A percentile compares a stretch with the other conserved stretches of the same genome.
These are phyloP conservation scores for Etheostoma perlongum DNA, from an alignment of 2,797 vertebrate species.

Conservation along the genomic window DNA sequence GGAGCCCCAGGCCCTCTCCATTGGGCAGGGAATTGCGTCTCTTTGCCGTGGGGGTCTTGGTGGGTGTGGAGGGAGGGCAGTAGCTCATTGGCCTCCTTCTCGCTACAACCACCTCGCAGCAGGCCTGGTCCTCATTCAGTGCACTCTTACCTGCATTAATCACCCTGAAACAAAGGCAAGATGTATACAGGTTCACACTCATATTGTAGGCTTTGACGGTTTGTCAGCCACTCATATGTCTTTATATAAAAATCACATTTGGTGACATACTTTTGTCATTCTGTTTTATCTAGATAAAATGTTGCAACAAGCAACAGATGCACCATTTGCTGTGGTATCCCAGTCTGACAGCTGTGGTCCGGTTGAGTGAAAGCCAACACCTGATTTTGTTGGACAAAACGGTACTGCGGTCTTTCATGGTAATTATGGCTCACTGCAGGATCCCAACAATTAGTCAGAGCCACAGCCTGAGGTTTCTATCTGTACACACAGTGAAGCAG, in stretches of 20 bases:
- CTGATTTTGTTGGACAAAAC: constrained; percentile 40
- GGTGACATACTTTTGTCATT: neutral
- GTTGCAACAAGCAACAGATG: constrained; percentile 33
- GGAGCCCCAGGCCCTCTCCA: constrained; percentile 89
- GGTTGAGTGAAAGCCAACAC: constrained; percentile 25
- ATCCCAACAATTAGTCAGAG: constrained; percentile 50
- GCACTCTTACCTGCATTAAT: constrained; percentile 97
- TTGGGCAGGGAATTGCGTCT: constrained; percentile 94
- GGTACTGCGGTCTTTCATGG: constrained; percentile 14
- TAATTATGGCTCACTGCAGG: constrained; percentile 46
- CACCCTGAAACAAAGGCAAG: constrained; percentile 82
- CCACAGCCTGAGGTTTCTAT: constrained; percentile 45
- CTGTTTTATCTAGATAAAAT: neutral
- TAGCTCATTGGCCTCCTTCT: constrained; percentile 87
- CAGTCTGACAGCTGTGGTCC: constrained; percentile 34
- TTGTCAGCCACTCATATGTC: neutral
- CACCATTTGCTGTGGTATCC: constrained; percentile 4
- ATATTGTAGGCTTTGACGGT: neutral
- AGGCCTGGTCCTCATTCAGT: constrained; percentile 97
- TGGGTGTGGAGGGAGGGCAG: constrained; percentile 88
- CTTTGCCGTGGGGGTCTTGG: constrained; percentile 88
- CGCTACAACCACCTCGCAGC: constrained; percentile 93
- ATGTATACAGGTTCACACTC: neutral
- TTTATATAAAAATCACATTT: constrained; percentile 9
- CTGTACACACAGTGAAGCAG: constrained; percentile 6